Base-by-base conservation (phyloP, 2,797 vertebrate genomes). In the Enteromius argenteus region DNA sequence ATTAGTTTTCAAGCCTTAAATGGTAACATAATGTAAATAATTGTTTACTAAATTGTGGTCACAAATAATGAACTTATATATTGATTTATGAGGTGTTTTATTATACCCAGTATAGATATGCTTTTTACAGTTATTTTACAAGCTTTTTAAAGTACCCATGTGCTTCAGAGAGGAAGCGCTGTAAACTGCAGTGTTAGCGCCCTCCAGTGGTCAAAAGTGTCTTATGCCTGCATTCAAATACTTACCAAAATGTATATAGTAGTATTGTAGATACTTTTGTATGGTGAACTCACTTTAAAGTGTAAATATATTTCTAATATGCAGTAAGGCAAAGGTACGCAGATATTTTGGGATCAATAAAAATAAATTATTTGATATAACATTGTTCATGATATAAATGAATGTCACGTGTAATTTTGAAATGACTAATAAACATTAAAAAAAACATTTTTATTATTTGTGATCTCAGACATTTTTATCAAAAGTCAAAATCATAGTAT, bases 341-440 rank as follows among this genome's bases (percentile, higher is more conserved):
- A 44, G 71, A 67, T 78, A 75, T 74, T 3, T 87, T 87, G 79
- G 83, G 83, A 87, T 71, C 82, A 56, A 78, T 79, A 44, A 3
- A n/a, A 37, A 23, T 87, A 87, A 87, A 71, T 89, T 87, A 88
- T 88, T 85, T 68, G 37, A 35, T 73, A 58, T 58, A 6, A 42
- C n/a, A 7, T 81, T 83, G 62, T 60, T 46, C 23, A 79, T 35
- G 60, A 30, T n/a, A 8, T 60, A 79, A 15, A 8, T 6, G 1
- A 14, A 79, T 79, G 77, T 15, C 42, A 49, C 5, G 2, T 35
- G 42, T 5, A 17, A 23, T 76, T 64, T 79, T 66, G 3, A 64
- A 64, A 64, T 35, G 10, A 49, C 27, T 35, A 79, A 79, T 79
- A 79, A 79, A 79, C 3, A 10, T 11, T 3, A 27, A 42, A 10